phyloP scores from a whole-genome alignment of 2,113 vertebrate genomes.

The Lynx canadensis region DNA sequence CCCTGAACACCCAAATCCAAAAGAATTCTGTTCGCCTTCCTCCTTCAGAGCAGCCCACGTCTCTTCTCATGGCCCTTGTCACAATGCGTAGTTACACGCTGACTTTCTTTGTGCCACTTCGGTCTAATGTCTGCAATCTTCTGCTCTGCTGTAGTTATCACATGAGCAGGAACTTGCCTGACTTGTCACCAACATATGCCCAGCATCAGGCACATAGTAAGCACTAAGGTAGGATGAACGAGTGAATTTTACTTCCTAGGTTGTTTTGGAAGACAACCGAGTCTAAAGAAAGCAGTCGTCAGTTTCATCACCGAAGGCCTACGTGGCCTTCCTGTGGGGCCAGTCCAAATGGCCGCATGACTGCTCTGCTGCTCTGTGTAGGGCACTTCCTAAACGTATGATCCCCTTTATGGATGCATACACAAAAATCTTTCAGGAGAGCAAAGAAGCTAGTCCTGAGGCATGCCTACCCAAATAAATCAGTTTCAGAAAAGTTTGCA shows the following conservation, averaged over 20 bases:
- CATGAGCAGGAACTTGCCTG: not conserved
- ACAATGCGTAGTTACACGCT: rapidly evolving
- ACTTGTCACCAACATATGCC: not conserved
- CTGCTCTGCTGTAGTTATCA: not conserved
- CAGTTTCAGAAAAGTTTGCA: conserved; percentile 18
- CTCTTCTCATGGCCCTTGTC: not conserved
- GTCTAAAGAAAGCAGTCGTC: not conserved
- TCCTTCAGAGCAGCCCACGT: not conserved
- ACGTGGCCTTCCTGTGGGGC: not conserved
- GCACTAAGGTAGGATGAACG: not conserved
- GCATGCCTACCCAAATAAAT: not conserved
- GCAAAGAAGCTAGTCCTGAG: not conserved
- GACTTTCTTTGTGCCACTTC: not conserved
- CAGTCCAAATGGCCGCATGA: rapidly evolving
- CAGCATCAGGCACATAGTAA: not conserved
- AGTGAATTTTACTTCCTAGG: not conserved
- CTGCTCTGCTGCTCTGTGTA: not conserved
- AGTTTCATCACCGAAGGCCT: too few species aligned
- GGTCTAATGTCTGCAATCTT: rapidly evolving
- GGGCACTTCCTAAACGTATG: rapidly evolving
- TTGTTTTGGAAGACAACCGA: not conserved
- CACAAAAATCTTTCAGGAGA: not conserved
- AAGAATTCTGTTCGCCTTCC: not conserved
- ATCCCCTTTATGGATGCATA: not conserved
- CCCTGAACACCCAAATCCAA: not conserved